These are phyloP conservation scores for Dynastes grantii DNA, from an alignment of 2,888 invertebrate genomes.

Conservation along the genomic window DNA sequence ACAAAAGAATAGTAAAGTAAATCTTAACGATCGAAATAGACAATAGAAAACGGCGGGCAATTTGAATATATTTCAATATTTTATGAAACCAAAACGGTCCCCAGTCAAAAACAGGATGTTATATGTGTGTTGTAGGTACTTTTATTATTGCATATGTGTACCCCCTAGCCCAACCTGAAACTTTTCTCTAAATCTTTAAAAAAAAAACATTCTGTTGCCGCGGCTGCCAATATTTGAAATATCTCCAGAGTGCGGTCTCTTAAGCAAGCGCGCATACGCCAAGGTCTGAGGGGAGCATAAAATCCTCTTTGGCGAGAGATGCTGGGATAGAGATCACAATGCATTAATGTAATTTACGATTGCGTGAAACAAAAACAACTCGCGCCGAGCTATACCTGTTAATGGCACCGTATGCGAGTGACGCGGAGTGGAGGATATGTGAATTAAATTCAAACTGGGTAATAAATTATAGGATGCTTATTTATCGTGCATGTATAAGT, in stretches of 20 bases:
- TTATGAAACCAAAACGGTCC: slow-evolving; percentile 42
- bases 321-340: slow-evolving; percentile 61
- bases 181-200: too few relatives aligned
- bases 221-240: slow-evolving; percentile 62
- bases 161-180: too few relatives aligned
- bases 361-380: slow-evolving; percentile 45
- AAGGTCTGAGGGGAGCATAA: neutral
- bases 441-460: slow-evolving; percentile 66
- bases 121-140: slow-evolving; percentile 7
- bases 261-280: slow-evolving; percentile 5
- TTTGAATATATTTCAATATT: slow-evolving; percentile 48
- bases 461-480: slow-evolving; percentile 62
- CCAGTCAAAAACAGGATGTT: slow-evolving; percentile 39
- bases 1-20: slow-evolving; percentile 47
- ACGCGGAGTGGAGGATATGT: slow-evolving; percentile 57
- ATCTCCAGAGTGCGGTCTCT: slow-evolving; percentile 48
- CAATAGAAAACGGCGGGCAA: slow-evolving; percentile 47
- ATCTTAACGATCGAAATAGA: slow-evolving; percentile 47
- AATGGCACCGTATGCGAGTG: slow-evolving; percentile 58
- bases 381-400: slow-evolving; percentile 32
- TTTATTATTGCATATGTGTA: neutral
- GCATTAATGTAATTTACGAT: slow-evolving; percentile 65
- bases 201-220: slow-evolving; percentile 47
- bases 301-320: slow-evolving; percentile 39
- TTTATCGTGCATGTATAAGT: slow-evolving; percentile 55